phyloP scores from a whole-genome alignment of 2,888 invertebrate genomes.

The Linnaemya tessellans region DNA sequence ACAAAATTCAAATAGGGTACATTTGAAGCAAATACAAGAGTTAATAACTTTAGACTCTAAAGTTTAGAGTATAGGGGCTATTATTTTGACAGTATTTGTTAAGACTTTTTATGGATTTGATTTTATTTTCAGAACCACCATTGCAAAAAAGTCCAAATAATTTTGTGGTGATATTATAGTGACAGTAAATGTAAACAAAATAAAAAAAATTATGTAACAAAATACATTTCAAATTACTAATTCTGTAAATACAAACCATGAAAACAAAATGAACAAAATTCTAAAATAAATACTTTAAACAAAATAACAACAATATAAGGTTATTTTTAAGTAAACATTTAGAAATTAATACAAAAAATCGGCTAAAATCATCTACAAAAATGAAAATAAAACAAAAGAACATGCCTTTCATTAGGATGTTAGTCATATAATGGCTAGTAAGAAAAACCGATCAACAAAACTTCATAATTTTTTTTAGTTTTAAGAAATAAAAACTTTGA shows the following conservation, averaged over 20 bases:
- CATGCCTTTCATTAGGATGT: conserved; percentile 34
- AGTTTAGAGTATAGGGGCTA: not conserved
- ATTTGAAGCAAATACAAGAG: too few relatives aligned
- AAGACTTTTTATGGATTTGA: not conserved
- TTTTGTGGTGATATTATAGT: not conserved
- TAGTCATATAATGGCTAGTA: conserved; percentile 59
- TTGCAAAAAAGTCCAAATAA: not conserved
- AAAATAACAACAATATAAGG: conserved; percentile 37
- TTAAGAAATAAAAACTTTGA: conserved; percentile 11
- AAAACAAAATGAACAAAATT: conserved; percentile 34
- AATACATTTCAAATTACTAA: conserved; percentile 13
- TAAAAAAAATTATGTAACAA: not conserved
- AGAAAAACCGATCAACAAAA: conserved; percentile 46
- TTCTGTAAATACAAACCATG: conserved; percentile 51
- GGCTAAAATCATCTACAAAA: conserved; percentile 32
- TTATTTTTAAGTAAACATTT: conserved; percentile 46
- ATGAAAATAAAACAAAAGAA: conserved; percentile 18
- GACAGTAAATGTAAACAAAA: not conserved
- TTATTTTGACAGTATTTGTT: not conserved
- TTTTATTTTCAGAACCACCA: not conserved
- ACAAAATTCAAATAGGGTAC: too few relatives aligned
- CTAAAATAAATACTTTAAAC: conserved; percentile 26
- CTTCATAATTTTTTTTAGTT: not conserved
- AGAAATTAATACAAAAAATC: conserved; percentile 18
- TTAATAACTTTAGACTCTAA: not conserved